phyloP scores from a whole-genome alignment of 2,888 invertebrate species.

The Parthenolecanium corni region DNA sequence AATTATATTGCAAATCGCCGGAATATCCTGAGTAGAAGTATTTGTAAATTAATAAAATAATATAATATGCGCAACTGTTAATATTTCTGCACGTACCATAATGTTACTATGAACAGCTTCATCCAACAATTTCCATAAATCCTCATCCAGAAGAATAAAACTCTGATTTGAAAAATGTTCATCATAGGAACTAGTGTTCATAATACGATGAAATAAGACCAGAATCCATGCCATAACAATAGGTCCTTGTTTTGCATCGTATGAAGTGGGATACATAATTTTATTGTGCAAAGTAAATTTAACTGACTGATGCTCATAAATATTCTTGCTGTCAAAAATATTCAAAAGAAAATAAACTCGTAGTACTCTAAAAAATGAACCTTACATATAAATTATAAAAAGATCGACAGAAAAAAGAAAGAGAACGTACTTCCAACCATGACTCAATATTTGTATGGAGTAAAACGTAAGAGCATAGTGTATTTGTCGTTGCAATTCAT shows the following conservation, averaged over 20 bases:
- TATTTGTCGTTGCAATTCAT: slow-evolving; percentile 16
- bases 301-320: slow-evolving; percentile 7
- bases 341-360: background rate
- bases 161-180: slow-evolving; percentile 22
- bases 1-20: slow-evolving; percentile 2
- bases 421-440: slow-evolving; percentile 14
- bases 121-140: slow-evolving; percentile 21
- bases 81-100: slow-evolving; percentile 2
- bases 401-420: background rate
- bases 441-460: slow-evolving; percentile 19
- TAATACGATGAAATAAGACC: slow-evolving; percentile 1
- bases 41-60: background rate
- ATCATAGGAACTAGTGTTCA: slow-evolving; percentile 17
- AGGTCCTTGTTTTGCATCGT: slow-evolving; percentile 8
- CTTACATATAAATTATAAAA: background rate
- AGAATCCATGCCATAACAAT: slow-evolving; percentile 20
- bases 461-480: slow-evolving; percentile 16
- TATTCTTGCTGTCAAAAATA: slow-evolving; percentile 5
- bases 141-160: slow-evolving; percentile 16
- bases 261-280: slow-evolving; percentile 11
- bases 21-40: slow-evolving; percentile 1
- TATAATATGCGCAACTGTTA: background rate
- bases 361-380: no score
- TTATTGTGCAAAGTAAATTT: slow-evolving; percentile 16
- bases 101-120: slow-evolving; percentile 15